Base-by-base conservation (phyloP, 2,113 vertebrate genomes). In the Silurus asotus region DNA sequence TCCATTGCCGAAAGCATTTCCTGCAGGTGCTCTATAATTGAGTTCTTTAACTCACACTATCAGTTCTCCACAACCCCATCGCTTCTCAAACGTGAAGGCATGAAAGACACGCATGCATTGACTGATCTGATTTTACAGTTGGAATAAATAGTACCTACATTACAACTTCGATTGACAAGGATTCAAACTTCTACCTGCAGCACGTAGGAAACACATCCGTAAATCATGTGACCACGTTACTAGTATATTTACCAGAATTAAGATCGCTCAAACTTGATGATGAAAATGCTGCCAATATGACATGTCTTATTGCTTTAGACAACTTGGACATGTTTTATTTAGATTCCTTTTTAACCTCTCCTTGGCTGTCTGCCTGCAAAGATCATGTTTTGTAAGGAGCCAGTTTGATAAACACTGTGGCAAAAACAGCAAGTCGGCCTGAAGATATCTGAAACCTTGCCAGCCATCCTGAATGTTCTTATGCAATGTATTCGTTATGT, bases 11-110 rank as follows among this genome's bases (percentile, higher is more conserved):
- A 3, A 6, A 84, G 59, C 64, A 55, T 85, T 87, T 88, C 58
- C n/a, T 65, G 25, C 45, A 85, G 69, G 85, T 86, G 82, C 87
- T 84, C 81, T 87, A 81, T 86, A 88, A 93, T 90, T 87, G 69
- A 89, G 85, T 77, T 58, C 28, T 45, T 74, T 14, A 48, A 48
- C 69, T 72, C 37, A 19, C 15, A 72, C 45, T 14, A 0, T 70
- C 67, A 7, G 37, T 48, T 48, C 20, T 8, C 9, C 37, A 37
- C 37, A 72, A 20, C 8, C 45, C 45, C 17, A 23, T 74, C 70
- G 49, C 70, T 5, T 20, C 45, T 74, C 49, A 74, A 74, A 74
- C 2, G 17, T 9, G 20, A 19, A 8, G 11, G 10, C 37, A 74
- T 49, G 45, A 72, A 72, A 4, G 69, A 70, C 67, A 45, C 5